Evolutionary conservation across 2,113 vertebrate species (phyloP).

Genomic region (Aepyceros melampus): DNA sequence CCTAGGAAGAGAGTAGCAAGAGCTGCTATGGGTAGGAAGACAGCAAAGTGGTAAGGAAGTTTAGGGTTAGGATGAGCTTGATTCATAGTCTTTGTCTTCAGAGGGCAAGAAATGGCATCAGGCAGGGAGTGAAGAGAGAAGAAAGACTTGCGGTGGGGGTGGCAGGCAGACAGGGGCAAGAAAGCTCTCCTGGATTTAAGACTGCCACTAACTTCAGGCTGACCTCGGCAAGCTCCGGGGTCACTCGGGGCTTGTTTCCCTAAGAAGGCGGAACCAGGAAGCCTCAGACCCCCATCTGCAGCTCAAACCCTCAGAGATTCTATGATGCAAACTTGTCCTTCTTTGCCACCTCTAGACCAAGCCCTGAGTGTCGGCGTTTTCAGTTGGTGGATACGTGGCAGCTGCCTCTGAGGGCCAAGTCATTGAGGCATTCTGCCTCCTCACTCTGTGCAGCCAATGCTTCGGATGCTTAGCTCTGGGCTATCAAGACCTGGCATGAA

Average conservation of each 20-base stretch:
- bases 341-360: not conserved
- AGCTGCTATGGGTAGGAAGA: not conserved
- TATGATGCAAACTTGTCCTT: not conserved
- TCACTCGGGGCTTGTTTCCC: not conserved
- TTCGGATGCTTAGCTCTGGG: not conserved
- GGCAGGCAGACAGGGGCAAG: not conserved
- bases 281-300: not conserved
- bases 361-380: not conserved
- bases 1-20: not conserved
- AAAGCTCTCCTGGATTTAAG: not conserved
- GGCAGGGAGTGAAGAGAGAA: not conserved
- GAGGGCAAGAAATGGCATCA: not conserved
- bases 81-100: not conserved
- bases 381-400: fast-evolving
- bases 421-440: not conserved
- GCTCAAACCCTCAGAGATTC: not conserved
- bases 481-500: not conserved
- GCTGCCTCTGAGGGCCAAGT: not conserved
- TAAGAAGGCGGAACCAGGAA: not conserved
- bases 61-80: not conserved
- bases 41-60: not conserved
- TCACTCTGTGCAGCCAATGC: not conserved
- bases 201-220: not conserved
- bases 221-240: not conserved
- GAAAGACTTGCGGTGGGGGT: fast-evolving